Evolutionary conservation across 2,113 vertebrate species (phyloP).

Genomic region (Aramus guarauna): DNA sequence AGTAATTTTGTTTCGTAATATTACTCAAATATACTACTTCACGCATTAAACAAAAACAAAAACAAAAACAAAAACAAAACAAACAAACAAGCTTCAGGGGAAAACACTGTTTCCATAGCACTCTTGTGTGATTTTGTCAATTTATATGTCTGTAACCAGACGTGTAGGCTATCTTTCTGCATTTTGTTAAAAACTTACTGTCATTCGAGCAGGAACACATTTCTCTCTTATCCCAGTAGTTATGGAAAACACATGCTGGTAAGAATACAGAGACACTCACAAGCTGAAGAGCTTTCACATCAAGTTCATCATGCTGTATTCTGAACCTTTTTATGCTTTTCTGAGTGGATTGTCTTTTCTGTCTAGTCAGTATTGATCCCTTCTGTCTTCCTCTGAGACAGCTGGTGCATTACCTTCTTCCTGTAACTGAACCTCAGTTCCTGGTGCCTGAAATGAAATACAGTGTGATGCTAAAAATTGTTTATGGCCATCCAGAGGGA

Average conservation of each 20-base stretch:
- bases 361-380: not conserved
- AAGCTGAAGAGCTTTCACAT: slow-evolving; percentile 37
- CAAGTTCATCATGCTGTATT: slow-evolving; percentile 1
- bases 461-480: not conserved
- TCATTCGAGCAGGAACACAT: not conserved
- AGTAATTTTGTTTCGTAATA: not conserved
- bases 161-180: not conserved
- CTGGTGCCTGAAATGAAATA: slow-evolving; percentile 51
- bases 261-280: slow-evolving; percentile 33
- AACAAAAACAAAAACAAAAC: not conserved
- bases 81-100: not conserved
- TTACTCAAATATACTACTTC: not conserved
- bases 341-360: slow-evolving; percentile 67
- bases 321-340: slow-evolving; percentile 56
- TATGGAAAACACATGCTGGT: not conserved
- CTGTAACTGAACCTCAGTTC: not conserved
- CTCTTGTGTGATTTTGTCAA: not conserved
- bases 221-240: not conserved
- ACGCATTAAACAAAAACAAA: not conserved
- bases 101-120: not conserved
- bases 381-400: not conserved
- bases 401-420: not conserved
- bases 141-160: not conserved
- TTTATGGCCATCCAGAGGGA: not conserved
- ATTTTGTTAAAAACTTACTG: not conserved